These are phyloP conservation scores for Anthoscopus minutus DNA, from an alignment of 2,113 vertebrate genomes.

Conservation along the genomic window DNA sequence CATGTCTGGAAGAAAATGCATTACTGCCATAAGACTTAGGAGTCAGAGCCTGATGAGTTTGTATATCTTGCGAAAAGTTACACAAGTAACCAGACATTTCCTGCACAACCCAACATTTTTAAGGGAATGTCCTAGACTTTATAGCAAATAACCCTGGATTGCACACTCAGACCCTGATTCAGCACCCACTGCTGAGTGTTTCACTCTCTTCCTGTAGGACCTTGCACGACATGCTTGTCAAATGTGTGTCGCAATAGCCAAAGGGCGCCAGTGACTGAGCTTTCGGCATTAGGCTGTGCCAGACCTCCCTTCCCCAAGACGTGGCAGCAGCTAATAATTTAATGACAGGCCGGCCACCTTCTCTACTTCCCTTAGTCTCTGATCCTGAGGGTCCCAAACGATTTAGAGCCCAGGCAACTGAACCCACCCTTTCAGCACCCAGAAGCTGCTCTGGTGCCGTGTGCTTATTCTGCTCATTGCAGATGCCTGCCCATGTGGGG, in stretches of 20 bases:
- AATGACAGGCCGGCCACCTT: background rate
- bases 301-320: background rate
- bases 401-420: background rate
- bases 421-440: background rate
- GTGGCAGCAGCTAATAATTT: background rate
- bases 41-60: conserved; percentile 40
- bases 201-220: background rate
- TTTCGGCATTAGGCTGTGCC: background rate
- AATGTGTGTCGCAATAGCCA: background rate
- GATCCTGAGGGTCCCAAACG: background rate
- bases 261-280: background rate
- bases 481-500: rapidly evolving
- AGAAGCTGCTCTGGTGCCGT: rapidly evolving
- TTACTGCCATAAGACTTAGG: conserved; percentile 46
- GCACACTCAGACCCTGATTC: background rate
- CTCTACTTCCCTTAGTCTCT: background rate
- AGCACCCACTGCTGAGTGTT: background rate
- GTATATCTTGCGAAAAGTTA: conserved; percentile 38
- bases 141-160: background rate
- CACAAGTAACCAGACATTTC: conserved; percentile 58
- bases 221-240: background rate
- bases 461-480: rapidly evolving
- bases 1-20: conserved; percentile 46
- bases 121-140: background rate
- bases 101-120: conserved; percentile 15